phyloP scores from a whole-genome alignment of 2,888 invertebrate genomes.

The Polia nebulosa region DNA sequence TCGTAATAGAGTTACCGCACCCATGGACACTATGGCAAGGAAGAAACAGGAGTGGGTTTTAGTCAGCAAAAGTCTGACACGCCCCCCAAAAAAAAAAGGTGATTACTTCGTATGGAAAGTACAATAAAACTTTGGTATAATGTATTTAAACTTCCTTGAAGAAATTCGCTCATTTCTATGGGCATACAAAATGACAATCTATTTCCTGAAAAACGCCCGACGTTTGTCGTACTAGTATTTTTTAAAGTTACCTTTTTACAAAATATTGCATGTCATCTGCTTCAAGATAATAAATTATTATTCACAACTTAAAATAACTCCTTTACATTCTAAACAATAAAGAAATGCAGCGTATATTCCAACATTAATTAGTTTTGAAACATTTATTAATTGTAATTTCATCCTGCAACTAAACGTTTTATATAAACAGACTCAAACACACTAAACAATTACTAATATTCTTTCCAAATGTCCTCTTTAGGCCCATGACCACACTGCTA shows the following conservation, averaged over 20 bases:
- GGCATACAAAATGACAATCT: no score
- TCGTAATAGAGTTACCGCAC: no score
- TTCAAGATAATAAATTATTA: constrained; percentile 20
- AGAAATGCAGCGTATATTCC: constrained; percentile 32
- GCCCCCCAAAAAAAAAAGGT: no score
- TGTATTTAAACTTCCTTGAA: no score
- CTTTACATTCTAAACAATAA: constrained; percentile 16
- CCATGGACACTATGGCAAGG: no score
- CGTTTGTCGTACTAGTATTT: no score
- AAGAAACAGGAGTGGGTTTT: no score
- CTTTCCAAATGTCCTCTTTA: constrained; percentile 46
- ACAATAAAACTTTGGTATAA: no score
- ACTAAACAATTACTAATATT: constrained; percentile 36
- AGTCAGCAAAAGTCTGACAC: no score
- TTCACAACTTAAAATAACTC: constrained; percentile 8
- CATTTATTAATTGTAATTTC: constrained; percentile 21
- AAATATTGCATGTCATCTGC: constrained; percentile 35
- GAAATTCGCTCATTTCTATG: no score
- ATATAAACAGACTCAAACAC: constrained; percentile 45
- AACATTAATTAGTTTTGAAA: constrained; percentile 26
- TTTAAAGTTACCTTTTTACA: neutral
- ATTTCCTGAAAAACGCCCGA: no score
- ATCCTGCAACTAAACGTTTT: constrained; percentile 10
- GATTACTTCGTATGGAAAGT: no score
- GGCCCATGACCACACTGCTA: constrained; percentile 72